Base-by-base conservation (phyloP, 30 jellyfish, hydroid and myxozoan species). In the Phacellophora camtschatica region DNA sequence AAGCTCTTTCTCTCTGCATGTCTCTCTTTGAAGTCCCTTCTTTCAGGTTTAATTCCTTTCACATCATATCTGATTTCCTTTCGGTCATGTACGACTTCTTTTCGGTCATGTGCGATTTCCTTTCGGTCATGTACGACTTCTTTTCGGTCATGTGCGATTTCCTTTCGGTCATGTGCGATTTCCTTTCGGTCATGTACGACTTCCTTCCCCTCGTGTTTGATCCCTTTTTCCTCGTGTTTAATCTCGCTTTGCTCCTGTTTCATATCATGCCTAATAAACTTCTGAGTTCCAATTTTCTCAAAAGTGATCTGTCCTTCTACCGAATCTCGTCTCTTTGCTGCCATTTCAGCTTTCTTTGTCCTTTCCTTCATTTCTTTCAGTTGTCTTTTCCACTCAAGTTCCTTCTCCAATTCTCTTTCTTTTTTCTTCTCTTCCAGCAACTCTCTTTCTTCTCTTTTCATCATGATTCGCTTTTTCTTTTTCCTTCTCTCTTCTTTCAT, bases 321-420 rank as follows among this genome's bases (percentile, higher is more conserved):
- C 9, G 90, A 78, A 24, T 78, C 90, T 13, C 79, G 64, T 42
- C 90, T 51, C 35, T 45, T 78, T 1, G 82, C 73, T 13, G 36
- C 69, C 74, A 59, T 35, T 30, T 78, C 81, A n/a, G 90, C 90
- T 62, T 78, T 78, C 64, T 42, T 28, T 25, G 77, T 74, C 35
- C 90, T 62, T 42, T 70, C 90, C 31, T 78, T 78, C 85, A 68
- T 81, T 34, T 66, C 92, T 32, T 81, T 68, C 71, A 81, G 56
- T 42, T 57, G 77, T 20, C 79, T 65, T 43, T 81, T 55, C 84
- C 85, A 66, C 55, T 81, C 85, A 30, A 49, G 46, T 53, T 66
- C 84, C 43, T 81, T 54, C 65, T 81, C 92, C 15, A 48, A 24
- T 63, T 56, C 45, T 19, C 34, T 66, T 12, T 84, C 92, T 30